Conservation (phyloP, 1,140 invertebrate genomes). For the Calycopis cecrops region DNA sequence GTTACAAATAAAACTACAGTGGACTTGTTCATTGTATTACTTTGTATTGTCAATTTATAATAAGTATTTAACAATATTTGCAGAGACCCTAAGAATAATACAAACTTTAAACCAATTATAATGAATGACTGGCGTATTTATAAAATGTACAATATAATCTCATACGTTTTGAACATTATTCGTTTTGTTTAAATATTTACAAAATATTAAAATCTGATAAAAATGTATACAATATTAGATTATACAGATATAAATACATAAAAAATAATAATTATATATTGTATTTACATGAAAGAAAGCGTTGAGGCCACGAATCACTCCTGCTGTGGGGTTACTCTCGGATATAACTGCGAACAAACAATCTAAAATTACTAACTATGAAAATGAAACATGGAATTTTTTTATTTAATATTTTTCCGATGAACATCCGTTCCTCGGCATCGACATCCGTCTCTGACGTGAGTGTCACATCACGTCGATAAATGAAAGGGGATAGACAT, state of each 20-base stretch:
- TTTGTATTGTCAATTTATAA: slow-evolving; percentile 72
- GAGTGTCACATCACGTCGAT: too few species aligned
- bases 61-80: slow-evolving; percentile 69
- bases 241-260: slow-evolving; percentile 72
- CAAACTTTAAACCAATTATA: slow-evolving; percentile 60
- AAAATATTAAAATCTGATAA: slow-evolving; percentile 70
- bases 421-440: too few species aligned
- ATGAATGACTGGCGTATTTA: slow-evolving; percentile 68
- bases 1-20: slow-evolving; percentile 2
- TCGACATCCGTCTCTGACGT: too few species aligned
- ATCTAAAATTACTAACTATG: slow-evolving; percentile 14
- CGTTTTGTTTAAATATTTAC: slow-evolving; percentile 69
- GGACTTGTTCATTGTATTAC: slow-evolving; percentile 47
- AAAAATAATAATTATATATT: slow-evolving; percentile 60
- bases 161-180: slow-evolving; percentile 63
- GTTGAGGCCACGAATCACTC: slow-evolving; percentile 35
- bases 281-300: slow-evolving; percentile 62
- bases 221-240: slow-evolving; percentile 72
- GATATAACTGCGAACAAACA: slow-evolving; percentile 63
- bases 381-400: too few species aligned
- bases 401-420: too few species aligned
- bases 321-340: slow-evolving; percentile 64
- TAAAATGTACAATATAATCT: slow-evolving; percentile 75
- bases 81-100: slow-evolving; percentile 62
- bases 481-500: too few species aligned